Percentiles rank a stretch among this genome's conserved stretches.
These are phyloP conservation scores for Agrilus biguttatus DNA, from an alignment of 2,888 invertebrate genomes.

Conservation along the genomic window DNA sequence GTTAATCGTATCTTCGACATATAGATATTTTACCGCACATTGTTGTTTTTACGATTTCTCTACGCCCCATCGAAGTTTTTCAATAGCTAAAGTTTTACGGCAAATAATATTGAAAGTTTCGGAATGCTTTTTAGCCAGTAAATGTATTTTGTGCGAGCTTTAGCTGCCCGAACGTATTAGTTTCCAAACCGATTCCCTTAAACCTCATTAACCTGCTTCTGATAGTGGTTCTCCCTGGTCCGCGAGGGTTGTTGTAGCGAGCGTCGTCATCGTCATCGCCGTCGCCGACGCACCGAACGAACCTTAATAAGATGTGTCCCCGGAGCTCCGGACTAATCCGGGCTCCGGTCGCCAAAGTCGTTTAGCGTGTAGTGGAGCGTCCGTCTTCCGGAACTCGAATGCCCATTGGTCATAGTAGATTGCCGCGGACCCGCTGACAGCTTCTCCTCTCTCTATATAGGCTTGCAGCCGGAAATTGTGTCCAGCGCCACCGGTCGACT, in stretches of 20 bases:
- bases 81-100: too few species aligned
- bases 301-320: slow-evolving; percentile 5
- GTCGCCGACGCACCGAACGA: not conserved
- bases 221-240: not conserved
- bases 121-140: too few species aligned
- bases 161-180: too few species aligned
- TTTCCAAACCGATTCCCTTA: too few species aligned
- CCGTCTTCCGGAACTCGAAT: slow-evolving; percentile 22
- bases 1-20: too few species aligned
- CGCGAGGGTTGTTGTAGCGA: not conserved
- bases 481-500: slow-evolving; percentile 29
- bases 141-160: too few species aligned
- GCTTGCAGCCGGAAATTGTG: slow-evolving; percentile 31
- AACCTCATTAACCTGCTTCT: too few species aligned
- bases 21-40: too few species aligned
- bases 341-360: slow-evolving; percentile 4
- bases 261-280: not conserved
- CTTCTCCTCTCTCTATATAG: slow-evolving; percentile 20
- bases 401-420: slow-evolving; percentile 33
- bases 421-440: slow-evolving; percentile 27
- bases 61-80: too few species aligned
- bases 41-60: too few species aligned
- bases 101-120: too few species aligned
- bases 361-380: slow-evolving; percentile 4
- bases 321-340: slow-evolving; percentile 2